Evolutionary conservation across 2,797 vertebrate genomes (phyloP), one percentile per base, ranked within the genome.

Genomic region (Acanthornis magna): DNA sequence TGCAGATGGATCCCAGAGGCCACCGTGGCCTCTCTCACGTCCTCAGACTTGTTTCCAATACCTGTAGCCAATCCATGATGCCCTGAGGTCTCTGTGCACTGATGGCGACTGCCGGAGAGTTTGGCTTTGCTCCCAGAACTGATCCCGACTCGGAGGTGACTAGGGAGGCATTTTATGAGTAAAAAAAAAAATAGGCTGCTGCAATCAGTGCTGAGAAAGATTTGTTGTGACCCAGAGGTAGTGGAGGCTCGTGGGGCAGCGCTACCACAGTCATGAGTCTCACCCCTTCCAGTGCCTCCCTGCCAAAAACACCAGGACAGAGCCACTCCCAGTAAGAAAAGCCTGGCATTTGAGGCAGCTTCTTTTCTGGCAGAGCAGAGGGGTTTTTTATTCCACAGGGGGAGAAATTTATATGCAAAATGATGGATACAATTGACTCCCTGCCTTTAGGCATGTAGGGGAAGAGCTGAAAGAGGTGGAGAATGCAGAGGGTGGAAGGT

Each of bases 361-460:
- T 9, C 21, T 68, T 17, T 81, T 58, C 66, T 84, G 88, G n/a
- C 38, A 66, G 17, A 61, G 62, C 11, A 57, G 63, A 74, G 7
- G 13, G 25, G 21, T 5, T 54, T 51, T n/a, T 40, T n/a, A 57
- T 57, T 53, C 9, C 26, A 50, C 53, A 29, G 30, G 54, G 51
- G 50, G 38, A 91, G 38, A 82, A 84, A 87, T 91, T 36, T 40
- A 13, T 76, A 71, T 89, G 65, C 81, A 68, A 74, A 93, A 57
- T 89, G 54, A 53, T 22, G 57, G 75, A 23, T 79, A 22, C 32
- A 61, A 71, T 47, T 45, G 78, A 65, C 14, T 83, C 72, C 42
- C 40, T 82, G 86, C 95, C 89, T 80, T 91, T 23, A 67, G 86
- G 80, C 74, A 38, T 55, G 20, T 14, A 50, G 54, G 34, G 26